Conservation (phyloP, 37 sponge, comb jelly and placozoan species). For the Halisarca cf. caerulea region DNA sequence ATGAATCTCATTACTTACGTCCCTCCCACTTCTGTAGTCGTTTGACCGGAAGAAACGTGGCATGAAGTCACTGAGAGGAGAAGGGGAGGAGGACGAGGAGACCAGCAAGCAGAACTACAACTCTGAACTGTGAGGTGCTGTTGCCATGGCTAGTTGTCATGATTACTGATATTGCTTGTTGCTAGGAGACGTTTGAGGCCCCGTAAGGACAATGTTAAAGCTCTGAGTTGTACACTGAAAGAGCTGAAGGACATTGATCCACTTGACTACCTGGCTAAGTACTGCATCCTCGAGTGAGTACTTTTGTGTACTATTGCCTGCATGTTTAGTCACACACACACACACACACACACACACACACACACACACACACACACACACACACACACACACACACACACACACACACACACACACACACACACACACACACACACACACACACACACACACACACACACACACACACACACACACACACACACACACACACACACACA, state of each 20-base stretch:
- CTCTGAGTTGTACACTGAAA: conserved; percentile 54
- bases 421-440: conserved; percentile 30
- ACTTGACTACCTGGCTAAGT: conserved; percentile 88
- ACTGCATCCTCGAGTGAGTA: conserved; percentile 84
- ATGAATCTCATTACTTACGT: too few relatives aligned
- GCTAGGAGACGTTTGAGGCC: conserved; percentile 24
- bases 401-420: conserved; percentile 36
- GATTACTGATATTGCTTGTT: too few relatives aligned
- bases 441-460: conserved; percentile 39
- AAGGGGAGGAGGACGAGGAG: conserved; percentile 21
- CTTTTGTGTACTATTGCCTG: background rate
- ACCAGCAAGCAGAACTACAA: background rate
- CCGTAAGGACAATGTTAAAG: conserved; percentile 63
- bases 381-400: conserved; percentile 33
- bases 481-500: conserved; percentile 42
- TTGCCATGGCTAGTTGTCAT: background rate
- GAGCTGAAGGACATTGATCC: conserved; percentile 85
- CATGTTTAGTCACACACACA: conserved; percentile 22
- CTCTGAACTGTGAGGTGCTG: conserved; percentile 42
- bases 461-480: conserved; percentile 26
- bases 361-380: conserved; percentile 34
- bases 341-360: conserved; percentile 36
- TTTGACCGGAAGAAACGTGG: background rate
- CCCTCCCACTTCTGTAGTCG: too few relatives aligned
- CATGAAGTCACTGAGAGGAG: background rate